These are phyloP conservation scores for Anolis carolinensis DNA, from an alignment of 2,113 vertebrate species.

Conservation along the genomic window DNA sequence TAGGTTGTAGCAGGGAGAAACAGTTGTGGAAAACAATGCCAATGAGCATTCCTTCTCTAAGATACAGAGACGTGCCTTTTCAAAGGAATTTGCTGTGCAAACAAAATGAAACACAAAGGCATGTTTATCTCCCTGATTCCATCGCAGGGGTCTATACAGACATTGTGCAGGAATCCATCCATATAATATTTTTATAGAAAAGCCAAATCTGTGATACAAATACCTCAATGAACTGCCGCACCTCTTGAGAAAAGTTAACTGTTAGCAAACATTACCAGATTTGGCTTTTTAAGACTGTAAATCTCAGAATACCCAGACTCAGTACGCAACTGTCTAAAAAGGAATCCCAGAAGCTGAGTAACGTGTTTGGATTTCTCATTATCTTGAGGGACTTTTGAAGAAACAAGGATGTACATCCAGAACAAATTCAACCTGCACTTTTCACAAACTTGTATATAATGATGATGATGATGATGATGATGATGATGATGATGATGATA, in stretches of 20 bases:
- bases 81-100: constrained; percentile 18
- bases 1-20: constrained; percentile 54
- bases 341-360: background rate
- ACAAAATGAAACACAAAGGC: constrained; percentile 16
- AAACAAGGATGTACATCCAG: background rate
- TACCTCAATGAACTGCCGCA: background rate
- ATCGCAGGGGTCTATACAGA: too few relatives aligned
- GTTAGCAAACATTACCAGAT: too few relatives aligned
- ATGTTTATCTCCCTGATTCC: background rate
- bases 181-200: background rate
- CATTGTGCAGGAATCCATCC: background rate
- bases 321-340: background rate
- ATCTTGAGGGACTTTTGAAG: background rate
- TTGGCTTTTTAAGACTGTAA: too few relatives aligned
- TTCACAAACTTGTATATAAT: background rate
- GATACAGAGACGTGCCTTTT: constrained; percentile 29
- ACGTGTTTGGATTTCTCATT: background rate
- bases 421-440: background rate
- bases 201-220: accelerated
- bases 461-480: too few relatives aligned
- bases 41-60: background rate
- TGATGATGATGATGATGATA: too few relatives aligned
- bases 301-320: too few relatives aligned
- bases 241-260: background rate
- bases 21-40: constrained; percentile 32